phyloP scores from a whole-genome alignment of 2,113 vertebrate species.

The Solea senegalensis region DNA sequence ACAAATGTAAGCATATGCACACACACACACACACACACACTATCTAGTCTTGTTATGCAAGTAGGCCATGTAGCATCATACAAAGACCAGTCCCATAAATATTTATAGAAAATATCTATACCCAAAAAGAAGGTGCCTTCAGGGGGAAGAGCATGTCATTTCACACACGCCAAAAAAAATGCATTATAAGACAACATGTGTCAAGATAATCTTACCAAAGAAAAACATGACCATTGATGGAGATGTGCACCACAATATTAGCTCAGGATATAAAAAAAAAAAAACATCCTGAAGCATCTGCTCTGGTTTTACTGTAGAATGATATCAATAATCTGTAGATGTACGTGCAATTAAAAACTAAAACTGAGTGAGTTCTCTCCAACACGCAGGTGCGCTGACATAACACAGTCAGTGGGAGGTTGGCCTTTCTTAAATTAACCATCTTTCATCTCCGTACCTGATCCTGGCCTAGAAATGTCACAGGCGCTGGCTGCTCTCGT shows the following conservation, averaged over 20 bases:
- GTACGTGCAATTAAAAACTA: background rate
- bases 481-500: conserved; percentile 34
- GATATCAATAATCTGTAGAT: background rate
- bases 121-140: background rate
- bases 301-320: conserved; percentile 10
- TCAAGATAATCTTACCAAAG: background rate
- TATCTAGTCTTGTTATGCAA: background rate
- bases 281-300: background rate
- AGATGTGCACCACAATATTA: background rate
- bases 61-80: background rate
- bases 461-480: conserved; percentile 65
- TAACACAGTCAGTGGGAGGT: conserved; percentile 49
- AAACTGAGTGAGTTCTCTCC: conserved; percentile 1
- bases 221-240: background rate
- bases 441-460: conserved; percentile 59
- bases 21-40: background rate
- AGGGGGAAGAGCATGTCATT: background rate
- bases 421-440: conserved; percentile 54
- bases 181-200: background rate
- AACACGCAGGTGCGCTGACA: conserved; percentile 41
- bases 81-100: background rate
- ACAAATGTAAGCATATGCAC: background rate
- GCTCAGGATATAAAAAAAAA: background rate
- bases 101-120: background rate
- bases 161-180: background rate